phyloP scores from a whole-genome alignment of 2,797 vertebrate genomes.

The Crocidura indochinensis region DNA sequence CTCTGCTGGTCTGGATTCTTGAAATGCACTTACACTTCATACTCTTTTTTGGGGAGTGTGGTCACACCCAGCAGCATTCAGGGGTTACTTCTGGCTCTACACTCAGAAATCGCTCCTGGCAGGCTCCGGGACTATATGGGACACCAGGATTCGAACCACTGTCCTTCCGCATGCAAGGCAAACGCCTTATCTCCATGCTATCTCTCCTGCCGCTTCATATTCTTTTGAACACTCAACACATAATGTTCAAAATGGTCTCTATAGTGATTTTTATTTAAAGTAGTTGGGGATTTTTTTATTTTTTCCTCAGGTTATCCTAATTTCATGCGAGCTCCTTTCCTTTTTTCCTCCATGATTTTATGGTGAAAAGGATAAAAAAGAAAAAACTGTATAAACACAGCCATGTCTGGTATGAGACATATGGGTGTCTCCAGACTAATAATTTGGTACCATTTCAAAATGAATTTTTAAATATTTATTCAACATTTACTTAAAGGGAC shows the following conservation, averaged over 20 bases:
- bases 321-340: background rate
- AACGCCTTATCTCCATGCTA: too few species aligned
- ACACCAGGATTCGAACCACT: too few species aligned
- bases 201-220: background rate
- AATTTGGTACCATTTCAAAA: conserved; percentile 62
- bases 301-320: conserved; percentile 62
- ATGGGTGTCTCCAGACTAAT: conserved; percentile 59
- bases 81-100: too few species aligned
- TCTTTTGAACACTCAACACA: background rate
- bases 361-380: conserved; percentile 62
- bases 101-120: too few species aligned
- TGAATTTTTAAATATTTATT: conserved; percentile 69
- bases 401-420: background rate
- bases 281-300: conserved; percentile 29
- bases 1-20: conserved; percentile 24
- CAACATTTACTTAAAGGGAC: conserved; percentile 39
- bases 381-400: conserved; percentile 53
- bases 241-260: background rate
- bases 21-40: background rate
- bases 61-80: too few species aligned
- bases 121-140: too few species aligned
- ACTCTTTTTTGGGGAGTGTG: too few species aligned
- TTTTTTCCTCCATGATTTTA: background rate
- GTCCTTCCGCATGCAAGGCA: too few species aligned
- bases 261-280: background rate